Base-by-base conservation (phyloP, 2,113 vertebrate species). In the Salminus brasiliensis region DNA sequence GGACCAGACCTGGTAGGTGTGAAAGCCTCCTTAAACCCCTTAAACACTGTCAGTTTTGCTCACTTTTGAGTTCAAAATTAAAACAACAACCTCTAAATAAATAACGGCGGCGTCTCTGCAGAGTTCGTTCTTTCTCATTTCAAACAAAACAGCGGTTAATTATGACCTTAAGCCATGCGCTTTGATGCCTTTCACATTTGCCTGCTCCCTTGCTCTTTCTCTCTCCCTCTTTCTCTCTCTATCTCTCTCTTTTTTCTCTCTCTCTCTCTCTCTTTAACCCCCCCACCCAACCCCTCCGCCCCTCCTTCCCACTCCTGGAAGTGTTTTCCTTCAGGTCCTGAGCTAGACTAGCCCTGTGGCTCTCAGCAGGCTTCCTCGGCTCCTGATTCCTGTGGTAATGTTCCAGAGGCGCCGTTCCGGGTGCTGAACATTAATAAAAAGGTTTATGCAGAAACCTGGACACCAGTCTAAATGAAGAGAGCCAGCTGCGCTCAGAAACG, bases 161-260 rank as follows among this genome's bases (percentile, higher is more conserved):
- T 93, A 93, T 92, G 90, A 89, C 92, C 91, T 87, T 68, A 86
- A 91, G 93, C 87, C 87, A 87, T 80, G 47, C 72, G 85, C 90
- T 92, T 92, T 92, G 90, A 92, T 93, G 90, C 91, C 83, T 89
- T 88, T 89, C 88, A 86, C 84, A 85, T 83, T 84, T 85, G 67
- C 74, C 84, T 32, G 60, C 41, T 63, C 16, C n/a, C 72, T 43
- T 39, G 18, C 71, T 27, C 41, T 25, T 16, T 45, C 90, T 74
- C 83, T 89, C 88, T 88, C 85, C 81, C 85, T 89, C 87, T 84
- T 84, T 88, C 88, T 84, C 84, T 85, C 85, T 80, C 82, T 70
- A 69, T 84, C 9, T 39, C 12, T 12, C 16, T 45, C 12, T 5
- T 23, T 70, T 60, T 39, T n/a, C n/a, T n/a, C n/a, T n/a, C n/a